These are phyloP conservation scores for Drosophila mayaguana DNA, from an alignment of 2,888 invertebrate genomes.

Conservation along the genomic window DNA sequence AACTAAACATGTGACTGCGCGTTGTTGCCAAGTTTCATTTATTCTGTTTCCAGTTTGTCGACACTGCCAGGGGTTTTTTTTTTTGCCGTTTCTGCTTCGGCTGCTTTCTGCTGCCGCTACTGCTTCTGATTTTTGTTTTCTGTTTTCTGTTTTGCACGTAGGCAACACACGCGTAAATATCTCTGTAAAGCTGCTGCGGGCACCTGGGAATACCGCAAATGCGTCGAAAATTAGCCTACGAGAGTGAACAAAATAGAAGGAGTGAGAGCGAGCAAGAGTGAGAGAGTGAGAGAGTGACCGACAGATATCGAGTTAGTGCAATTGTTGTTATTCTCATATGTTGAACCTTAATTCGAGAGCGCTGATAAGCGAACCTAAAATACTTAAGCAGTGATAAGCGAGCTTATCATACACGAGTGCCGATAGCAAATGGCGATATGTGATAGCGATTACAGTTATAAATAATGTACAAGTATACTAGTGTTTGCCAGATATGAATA, in stretches of 20 bases:
- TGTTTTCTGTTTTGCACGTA: slow-evolving; percentile 52
- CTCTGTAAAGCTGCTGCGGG: slow-evolving; percentile 18
- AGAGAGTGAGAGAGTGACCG: neutral
- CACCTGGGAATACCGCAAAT: slow-evolving; percentile 40
- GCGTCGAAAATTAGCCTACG: slow-evolving; percentile 39
- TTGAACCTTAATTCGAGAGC: slow-evolving; percentile 37
- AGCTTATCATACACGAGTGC: slow-evolving; percentile 40
- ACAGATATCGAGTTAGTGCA: slow-evolving; percentile 6
- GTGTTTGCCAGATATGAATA: slow-evolving; percentile 5
- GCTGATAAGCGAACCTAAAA: slow-evolving; percentile 40
- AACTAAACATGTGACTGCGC: slow-evolving; percentile 69
- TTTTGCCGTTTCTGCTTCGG: slow-evolving; percentile 19
- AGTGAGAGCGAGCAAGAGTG: neutral
- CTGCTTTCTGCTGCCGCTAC: slow-evolving; percentile 16
- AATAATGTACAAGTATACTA: neutral
- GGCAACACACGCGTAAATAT: slow-evolving; percentile 39
- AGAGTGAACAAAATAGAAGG: neutral
- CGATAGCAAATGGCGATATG: slow-evolving; percentile 16
- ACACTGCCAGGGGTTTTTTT: slow-evolving; percentile 47
- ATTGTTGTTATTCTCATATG: slow-evolving; percentile 36
- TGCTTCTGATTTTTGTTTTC: slow-evolving; percentile 47
- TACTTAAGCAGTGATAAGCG: slow-evolving; percentile 31
- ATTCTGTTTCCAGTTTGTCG: slow-evolving; percentile 58
- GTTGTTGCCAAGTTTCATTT: slow-evolving; percentile 57
- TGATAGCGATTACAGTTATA: slow-evolving; percentile 12